phyloP scores from a whole-genome alignment of 2,797 vertebrate genomes.

The Lateolabrax maculatus region DNA sequence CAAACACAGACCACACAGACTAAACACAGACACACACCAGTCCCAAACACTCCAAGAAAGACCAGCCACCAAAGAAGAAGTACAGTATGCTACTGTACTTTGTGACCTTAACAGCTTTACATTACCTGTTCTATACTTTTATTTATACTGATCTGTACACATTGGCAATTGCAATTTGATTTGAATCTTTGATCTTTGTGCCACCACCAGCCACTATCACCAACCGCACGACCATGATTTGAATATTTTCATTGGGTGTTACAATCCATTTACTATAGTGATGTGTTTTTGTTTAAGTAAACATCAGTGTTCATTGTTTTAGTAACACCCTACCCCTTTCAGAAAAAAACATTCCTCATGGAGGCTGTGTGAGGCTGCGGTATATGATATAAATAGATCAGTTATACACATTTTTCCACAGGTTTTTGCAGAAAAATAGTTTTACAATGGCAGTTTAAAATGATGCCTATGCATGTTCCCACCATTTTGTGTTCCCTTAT shows the following conservation, averaged over 20 bases:
- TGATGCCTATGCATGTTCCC: slow-evolving; percentile 60
- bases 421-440: slow-evolving; percentile 61
- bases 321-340: slow-evolving; percentile 49
- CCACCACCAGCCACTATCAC: slow-evolving; percentile 15
- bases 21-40: slow-evolving; percentile 82
- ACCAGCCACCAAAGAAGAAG: slow-evolving; percentile 77
- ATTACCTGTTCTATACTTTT: slow-evolving; percentile 44
- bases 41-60: slow-evolving; percentile 74
- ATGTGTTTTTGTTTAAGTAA: slow-evolving; percentile 48
- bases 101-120: slow-evolving; percentile 55
- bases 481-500: slow-evolving; percentile 60
- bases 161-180: neutral
- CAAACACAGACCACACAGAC: slow-evolving; percentile 83
- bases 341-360: slow-evolving; percentile 68
- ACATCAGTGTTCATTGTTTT: slow-evolving; percentile 60
- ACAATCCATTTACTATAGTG: slow-evolving; percentile 43
- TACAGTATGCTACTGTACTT: slow-evolving; percentile 76
- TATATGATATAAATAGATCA: slow-evolving; percentile 60
- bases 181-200: slow-evolving; percentile 26
- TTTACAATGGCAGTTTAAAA: slow-evolving; percentile 68
- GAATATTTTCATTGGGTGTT: slow-evolving; percentile 47
- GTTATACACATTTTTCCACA: slow-evolving; percentile 60
- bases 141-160: slow-evolving; percentile 22
- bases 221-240: slow-evolving; percentile 10
- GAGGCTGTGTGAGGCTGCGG: slow-evolving; percentile 34